Base-by-base conservation (phyloP, 2,888 invertebrate genomes). In the Diarsia rubi region DNA sequence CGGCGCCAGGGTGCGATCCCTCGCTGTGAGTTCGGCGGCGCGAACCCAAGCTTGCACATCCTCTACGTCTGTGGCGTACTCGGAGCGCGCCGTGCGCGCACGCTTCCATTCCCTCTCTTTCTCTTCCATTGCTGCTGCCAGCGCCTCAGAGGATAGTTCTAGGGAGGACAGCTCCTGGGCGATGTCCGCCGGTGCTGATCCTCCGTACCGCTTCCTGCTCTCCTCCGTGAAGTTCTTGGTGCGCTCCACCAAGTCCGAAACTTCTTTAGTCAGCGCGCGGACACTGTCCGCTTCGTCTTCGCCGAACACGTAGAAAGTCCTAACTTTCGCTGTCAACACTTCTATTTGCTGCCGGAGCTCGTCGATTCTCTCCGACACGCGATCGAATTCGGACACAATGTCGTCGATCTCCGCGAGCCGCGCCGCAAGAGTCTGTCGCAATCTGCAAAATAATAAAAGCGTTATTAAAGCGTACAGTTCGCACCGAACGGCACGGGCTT, bases 51-150 rank as follows among this genome's bases (percentile, higher is more conserved):
- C 97, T 91, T 98, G 98, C 42, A 99, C 97, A 83, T 98, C 98
- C 85, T 98, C 98, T 44, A 98, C 98, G 90, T 98, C 98, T 44
- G 97, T 95, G 65, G 98, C 94, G 93, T 98, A 99, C 86, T 99
- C 99, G 69, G 97, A 97, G 75, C 98, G 97, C 75, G 98, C 97
- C 24, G 98, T 98, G 89, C 98, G 97, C 42, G 99, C 99, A 83
- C 98, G 98, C 93, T 98, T 98, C 95, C 98, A 98, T 93, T 98
- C 98, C 92, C 98, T 97, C 90, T 98, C 98, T 93, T 98, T 98
- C 91, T 98, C 98, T 91, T 98, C 99, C 98, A 99, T 98, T 68
- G 97, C 97, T 88, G 98, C 98, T 70, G 97, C 97, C 73, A 98
- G 97, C 81, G 98, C 97, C 94, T 99, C 99, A 67, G 98, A 97